Percentiles rank a stretch among this genome's conserved stretches.
phyloP scores from a whole-genome alignment of 2,888 invertebrate species.

The Gandaritis pyraliata region DNA sequence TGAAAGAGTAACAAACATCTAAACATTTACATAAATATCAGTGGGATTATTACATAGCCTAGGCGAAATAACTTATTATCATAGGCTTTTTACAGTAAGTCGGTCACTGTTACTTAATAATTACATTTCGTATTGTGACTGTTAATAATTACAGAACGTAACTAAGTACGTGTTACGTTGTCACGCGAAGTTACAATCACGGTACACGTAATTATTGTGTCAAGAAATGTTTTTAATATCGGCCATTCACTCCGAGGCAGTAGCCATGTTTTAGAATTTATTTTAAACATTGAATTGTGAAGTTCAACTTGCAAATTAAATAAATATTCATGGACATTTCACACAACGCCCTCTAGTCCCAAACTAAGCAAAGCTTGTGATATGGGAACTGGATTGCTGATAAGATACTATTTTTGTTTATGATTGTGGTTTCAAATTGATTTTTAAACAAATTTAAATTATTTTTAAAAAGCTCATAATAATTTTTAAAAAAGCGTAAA shows the following conservation, averaged over 20 bases:
- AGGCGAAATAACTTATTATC: background rate
- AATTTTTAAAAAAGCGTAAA: no score
- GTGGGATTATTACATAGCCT: no score
- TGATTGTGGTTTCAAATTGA: no score
- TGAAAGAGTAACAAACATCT: no score
- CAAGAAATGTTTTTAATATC: constrained; percentile 24
- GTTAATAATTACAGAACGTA: constrained; percentile 29
- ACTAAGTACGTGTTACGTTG: background rate
- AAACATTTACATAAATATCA: no score
- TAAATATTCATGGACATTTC: no score
- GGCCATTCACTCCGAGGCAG: background rate
- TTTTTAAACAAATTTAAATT: no score
- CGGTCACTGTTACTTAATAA: constrained; percentile 17
- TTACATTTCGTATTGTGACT: constrained; percentile 15
- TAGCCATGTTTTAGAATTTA: constrained; percentile 13
- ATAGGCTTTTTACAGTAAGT: constrained; percentile 3
- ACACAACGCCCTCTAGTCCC: no score
- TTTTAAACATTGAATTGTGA: constrained; percentile 23
- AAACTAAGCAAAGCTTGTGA: no score
- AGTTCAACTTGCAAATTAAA: background rate
- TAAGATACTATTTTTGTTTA: no score
- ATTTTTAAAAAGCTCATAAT: no score
- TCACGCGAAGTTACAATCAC: constrained; percentile 30
- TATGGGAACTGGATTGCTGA: no score
- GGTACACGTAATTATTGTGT: constrained; percentile 25